Base-by-base conservation (phyloP, 1,140 invertebrate species). In the Armadillidium nasatum region DNA sequence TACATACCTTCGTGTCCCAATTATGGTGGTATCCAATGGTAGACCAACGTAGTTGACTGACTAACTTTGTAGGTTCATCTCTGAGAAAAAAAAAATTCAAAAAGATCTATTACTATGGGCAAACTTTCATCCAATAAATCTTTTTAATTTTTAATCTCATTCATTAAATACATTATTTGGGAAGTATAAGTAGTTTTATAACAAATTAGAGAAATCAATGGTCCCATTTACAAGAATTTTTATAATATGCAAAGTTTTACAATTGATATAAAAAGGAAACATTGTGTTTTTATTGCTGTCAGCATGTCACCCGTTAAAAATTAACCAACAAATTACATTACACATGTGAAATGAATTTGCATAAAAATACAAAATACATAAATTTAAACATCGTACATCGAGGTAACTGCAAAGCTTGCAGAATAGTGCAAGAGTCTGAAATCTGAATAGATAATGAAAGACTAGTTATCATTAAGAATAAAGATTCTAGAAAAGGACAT, bases 11-110 rank as follows among this genome's bases (percentile, higher is more conserved):
- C 68, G 93, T 93, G 82, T 96, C 90, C 95, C 95, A 97, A 85
- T 97, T 90, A 84, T 98, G 94, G 85, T 98, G 95, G 84, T 96
- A 97, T 21, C 96, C 95, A 46, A 97, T 84, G 2, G 95, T 97
- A 15, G 91, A 88, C 96, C 96, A 98, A 82, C 95, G 86, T 74
- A 97, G 86, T 83, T 93, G 50, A 60, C 7, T 60, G 7, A 60
- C 19, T 19, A 60, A 19, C 19, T 60, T 19, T 15, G 50, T 15
- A 60, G 11, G 11, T 60, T 60, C 11, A 60, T 60, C 7, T 7
- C 50, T 60, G 11, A 60, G 7, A 60, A 60, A 13, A 60, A 2
- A 4, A 19, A 50, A 50, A 50, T 50, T 50, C 9, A 50, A 50
- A 50, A 50, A 50, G 46, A 60, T 60, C 11, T 15, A 60, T 15